Percentiles rank a stretch among this genome's conserved stretches.
phyloP scores from a whole-genome alignment of 2,113 vertebrate genomes.

The Pelusios castaneus region DNA sequence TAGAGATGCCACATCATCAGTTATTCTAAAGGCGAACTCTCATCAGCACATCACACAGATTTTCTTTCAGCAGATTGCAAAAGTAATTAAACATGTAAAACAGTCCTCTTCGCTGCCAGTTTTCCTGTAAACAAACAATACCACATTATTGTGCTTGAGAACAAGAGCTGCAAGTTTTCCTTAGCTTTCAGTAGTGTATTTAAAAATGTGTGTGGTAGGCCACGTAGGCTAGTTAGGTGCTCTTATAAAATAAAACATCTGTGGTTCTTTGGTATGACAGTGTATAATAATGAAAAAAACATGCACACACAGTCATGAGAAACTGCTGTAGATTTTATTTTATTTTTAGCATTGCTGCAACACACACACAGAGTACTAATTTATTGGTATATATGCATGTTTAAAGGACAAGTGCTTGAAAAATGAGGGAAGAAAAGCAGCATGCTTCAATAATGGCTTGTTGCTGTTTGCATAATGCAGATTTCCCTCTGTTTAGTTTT shows the following conservation, averaged over 20 bases:
- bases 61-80: conserved; percentile 42
- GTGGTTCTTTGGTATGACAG: conserved; percentile 66
- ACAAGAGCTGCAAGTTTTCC: conserved; percentile 26
- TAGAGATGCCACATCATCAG: conserved; percentile 80
- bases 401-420: background rate
- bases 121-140: background rate
- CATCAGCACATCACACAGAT: conserved; percentile 18
- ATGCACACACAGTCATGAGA: conserved; percentile 52
- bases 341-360: conserved; percentile 32
- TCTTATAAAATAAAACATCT: conserved; percentile 73
- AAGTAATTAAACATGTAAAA: conserved; percentile 38
- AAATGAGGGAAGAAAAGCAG: background rate
- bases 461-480: background rate
- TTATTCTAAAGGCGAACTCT: conserved; percentile 56
- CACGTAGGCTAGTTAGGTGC: conserved; percentile 73
- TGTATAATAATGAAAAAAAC: conserved; percentile 66
- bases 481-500: background rate
- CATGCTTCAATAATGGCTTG: background rate
- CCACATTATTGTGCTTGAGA: background rate
- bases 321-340: conserved; percentile 41
- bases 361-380: too few species aligned
- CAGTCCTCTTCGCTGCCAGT: background rate
- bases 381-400: too few species aligned
- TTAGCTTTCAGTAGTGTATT: conserved; percentile 50
- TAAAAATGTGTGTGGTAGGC: conserved; percentile 70